Conservation (phyloP, 2,888 invertebrate species). For the Chymomyza caudatula region DNA sequence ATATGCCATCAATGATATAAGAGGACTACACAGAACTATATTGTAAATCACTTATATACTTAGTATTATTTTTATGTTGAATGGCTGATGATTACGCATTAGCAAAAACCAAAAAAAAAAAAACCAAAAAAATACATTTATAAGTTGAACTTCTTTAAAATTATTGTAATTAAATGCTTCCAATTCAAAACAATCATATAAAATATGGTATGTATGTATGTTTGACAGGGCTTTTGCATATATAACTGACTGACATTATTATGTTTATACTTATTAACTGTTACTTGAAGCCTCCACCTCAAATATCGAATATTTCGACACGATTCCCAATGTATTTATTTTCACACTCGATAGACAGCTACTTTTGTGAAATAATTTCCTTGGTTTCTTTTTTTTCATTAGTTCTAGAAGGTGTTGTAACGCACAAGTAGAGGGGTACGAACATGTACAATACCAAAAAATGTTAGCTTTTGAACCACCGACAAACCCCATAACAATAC, state of each 20-base stretch:
- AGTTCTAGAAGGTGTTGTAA: too few relatives aligned
- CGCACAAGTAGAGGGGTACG: too few relatives aligned
- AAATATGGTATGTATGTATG: not conserved
- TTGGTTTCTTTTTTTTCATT: too few relatives aligned
- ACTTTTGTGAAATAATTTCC: too few relatives aligned
- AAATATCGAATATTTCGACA: not conserved
- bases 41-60: not conserved
- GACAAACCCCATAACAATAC: too few relatives aligned
- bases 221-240: not conserved
- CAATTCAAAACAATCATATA: constrained; percentile 48
- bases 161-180: constrained; percentile 38
- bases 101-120: too few relatives aligned
- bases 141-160: not conserved
- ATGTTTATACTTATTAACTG: too few relatives aligned
- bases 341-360: too few relatives aligned
- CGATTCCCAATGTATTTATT: not conserved
- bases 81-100: not conserved
- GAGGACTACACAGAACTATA: not conserved
- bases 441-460: too few relatives aligned
- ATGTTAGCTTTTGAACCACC: too few relatives aligned
- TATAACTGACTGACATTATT: not conserved
- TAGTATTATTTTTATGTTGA: not conserved
- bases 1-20: constrained; percentile 6
- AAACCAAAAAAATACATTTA: too few relatives aligned
- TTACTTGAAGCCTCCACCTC: too few relatives aligned